phyloP scores from a whole-genome alignment of 2,888 invertebrate species.

The Drosophila siamana region DNA sequence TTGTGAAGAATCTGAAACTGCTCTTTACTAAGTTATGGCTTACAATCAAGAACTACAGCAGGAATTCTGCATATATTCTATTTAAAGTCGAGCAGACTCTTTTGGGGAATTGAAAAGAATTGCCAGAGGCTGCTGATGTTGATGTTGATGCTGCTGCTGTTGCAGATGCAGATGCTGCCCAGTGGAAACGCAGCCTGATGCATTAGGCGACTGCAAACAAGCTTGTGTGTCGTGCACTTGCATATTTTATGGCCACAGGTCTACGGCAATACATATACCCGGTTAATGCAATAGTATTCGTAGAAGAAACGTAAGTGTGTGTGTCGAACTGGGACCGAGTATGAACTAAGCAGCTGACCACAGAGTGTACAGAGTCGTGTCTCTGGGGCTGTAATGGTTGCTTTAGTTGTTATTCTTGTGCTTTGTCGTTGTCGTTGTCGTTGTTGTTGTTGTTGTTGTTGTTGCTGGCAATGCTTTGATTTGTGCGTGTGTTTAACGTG shows the following conservation, averaged over 20 bases:
- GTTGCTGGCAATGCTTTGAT: constrained; percentile 23
- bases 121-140: constrained; percentile 1
- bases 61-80: too few species aligned
- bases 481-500: constrained; percentile 67
- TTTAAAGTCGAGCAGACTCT: too few species aligned
- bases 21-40: too few species aligned
- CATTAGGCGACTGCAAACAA: constrained; percentile 46
- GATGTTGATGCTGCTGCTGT: not conserved
- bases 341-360: constrained; percentile 35
- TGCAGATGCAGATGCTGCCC: constrained; percentile 16
- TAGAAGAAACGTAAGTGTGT: constrained; percentile 1
- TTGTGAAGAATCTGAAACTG: too few species aligned
- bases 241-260: constrained; percentile 61
- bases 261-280: not conserved
- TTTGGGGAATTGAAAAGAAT: not conserved
- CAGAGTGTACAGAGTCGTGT: constrained; percentile 23
- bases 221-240: constrained; percentile 57
- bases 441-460: constrained; percentile 17
- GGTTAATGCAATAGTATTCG: not conserved
- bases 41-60: too few species aligned
- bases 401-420: constrained; percentile 35
- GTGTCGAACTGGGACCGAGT: not conserved
- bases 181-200: constrained; percentile 23
- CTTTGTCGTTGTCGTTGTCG: constrained; percentile 5
- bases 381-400: constrained; percentile 33